Conservation (phyloP, 2,888 invertebrate species). For the Myopa tessellatipennis region DNA sequence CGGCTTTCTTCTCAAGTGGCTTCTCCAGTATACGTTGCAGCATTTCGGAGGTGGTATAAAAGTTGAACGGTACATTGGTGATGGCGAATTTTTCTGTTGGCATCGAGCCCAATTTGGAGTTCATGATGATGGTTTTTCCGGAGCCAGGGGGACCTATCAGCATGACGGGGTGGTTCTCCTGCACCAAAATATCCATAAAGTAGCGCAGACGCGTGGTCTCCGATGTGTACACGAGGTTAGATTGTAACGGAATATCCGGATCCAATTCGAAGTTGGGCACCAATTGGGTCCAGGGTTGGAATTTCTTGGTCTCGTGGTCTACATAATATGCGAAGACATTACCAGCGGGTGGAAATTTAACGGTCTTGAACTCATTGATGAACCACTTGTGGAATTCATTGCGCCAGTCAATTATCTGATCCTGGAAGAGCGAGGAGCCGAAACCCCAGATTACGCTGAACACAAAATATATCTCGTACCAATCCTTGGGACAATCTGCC, state of each 20-base stretch:
- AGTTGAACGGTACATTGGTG: constrained; percentile 93
- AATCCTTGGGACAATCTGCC: constrained; percentile 90
- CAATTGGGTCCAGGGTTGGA: constrained; percentile 87
- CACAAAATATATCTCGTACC: constrained; percentile 91
- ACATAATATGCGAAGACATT: constrained; percentile 92
- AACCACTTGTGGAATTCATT: constrained; percentile 97
- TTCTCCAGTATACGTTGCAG: constrained; percentile 89
- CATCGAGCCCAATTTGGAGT: constrained; percentile 81
- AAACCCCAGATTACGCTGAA: constrained; percentile 94
- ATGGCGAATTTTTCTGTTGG: constrained; percentile 80
- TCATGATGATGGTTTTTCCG: constrained; percentile 92
- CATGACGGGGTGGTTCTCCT: constrained; percentile 86
- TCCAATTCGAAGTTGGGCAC: constrained; percentile 85
- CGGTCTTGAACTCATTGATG: constrained; percentile 88
- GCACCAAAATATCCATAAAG: constrained; percentile 87
- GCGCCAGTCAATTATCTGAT: constrained; percentile 90
- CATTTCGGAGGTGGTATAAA: constrained; percentile 94
- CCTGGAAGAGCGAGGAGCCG: constrained; percentile 91
- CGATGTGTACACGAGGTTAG: constrained; percentile 82
- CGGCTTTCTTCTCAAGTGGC: constrained; percentile 94
- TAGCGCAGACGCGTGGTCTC: constrained; percentile 89
- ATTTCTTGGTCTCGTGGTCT: constrained; percentile 85
- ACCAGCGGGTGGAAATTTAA: constrained; percentile 86
- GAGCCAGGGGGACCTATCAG: constrained; percentile 89
- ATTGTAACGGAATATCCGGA: constrained; percentile 85